Conservation (phyloP, 2,113 vertebrate species). For the Poeciliopsis prolifica region DNA sequence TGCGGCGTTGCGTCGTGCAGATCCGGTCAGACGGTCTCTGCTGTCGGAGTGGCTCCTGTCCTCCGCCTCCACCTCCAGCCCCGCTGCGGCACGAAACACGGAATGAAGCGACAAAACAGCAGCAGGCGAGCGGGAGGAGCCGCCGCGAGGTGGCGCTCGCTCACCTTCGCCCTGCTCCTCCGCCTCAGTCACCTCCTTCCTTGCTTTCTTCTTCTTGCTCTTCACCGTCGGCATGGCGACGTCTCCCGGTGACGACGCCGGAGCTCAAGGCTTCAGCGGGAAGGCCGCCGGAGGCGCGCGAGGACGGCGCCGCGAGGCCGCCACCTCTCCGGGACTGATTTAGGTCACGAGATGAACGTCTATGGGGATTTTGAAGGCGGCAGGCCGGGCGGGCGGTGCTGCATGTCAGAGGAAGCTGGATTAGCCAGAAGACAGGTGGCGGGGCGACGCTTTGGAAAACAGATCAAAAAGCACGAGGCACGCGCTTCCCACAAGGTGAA, state of each 20-base stretch:
- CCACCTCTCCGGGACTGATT: not conserved
- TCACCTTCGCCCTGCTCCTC: conserved; percentile 79
- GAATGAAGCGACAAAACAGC: too few relatives aligned
- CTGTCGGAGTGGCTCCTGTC: conserved; percentile 74
- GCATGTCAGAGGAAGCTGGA: conserved; percentile 37
- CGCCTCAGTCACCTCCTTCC: conserved; percentile 78
- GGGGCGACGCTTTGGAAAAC: conserved; percentile 7
- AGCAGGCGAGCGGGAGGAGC: not conserved
- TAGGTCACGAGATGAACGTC: conserved; percentile 26
- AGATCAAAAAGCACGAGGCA: not conserved
- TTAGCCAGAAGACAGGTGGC: conserved; percentile 34
- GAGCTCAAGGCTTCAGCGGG: not conserved
- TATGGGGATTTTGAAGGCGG: conserved; percentile 5
- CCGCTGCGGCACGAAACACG: conserved; percentile 43
- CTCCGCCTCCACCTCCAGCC: conserved; percentile 71
- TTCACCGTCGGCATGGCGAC: conserved; percentile 80
- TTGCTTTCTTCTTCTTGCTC: conserved; percentile 89
- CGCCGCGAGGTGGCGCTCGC: not conserved
- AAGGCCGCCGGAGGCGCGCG: not conserved
- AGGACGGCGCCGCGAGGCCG: not conserved
- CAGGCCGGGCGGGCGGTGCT: conserved; percentile 2
- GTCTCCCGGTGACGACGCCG: not conserved
- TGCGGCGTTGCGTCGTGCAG: conserved; percentile 77
- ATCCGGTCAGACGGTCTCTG: conserved; percentile 82
- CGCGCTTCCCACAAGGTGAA: not conserved